Conservation (phyloP, 2,113 vertebrate genomes). For the Cephalopholis sonnerati region DNA sequence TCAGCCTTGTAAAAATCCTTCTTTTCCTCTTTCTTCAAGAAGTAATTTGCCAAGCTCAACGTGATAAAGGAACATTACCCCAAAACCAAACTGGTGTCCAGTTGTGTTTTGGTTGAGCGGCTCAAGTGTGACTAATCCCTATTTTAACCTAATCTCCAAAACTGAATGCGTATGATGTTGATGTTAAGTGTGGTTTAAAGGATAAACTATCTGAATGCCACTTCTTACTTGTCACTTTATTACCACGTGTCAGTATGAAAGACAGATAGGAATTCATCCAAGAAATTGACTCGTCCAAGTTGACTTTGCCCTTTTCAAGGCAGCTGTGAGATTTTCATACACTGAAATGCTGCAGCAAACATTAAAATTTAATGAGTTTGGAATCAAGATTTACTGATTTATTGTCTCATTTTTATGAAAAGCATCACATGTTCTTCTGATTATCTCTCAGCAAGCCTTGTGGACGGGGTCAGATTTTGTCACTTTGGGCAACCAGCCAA, state of each 20-base stretch:
- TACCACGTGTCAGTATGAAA: background rate
- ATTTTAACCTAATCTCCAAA: slow-evolving; percentile 38
- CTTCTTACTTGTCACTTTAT: background rate
- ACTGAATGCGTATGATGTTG: slow-evolving; percentile 1
- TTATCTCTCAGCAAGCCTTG: slow-evolving; percentile 8
- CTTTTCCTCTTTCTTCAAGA: slow-evolving; percentile 59
- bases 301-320: slow-evolving; percentile 23
- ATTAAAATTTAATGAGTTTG: background rate
- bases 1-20: slow-evolving; percentile 72
- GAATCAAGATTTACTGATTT: slow-evolving; percentile 16
- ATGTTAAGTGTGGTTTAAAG: slow-evolving; percentile 14
- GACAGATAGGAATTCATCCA: background rate
- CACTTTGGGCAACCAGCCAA: slow-evolving; percentile 4
- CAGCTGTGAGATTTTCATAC: background rate
- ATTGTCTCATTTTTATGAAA: background rate
- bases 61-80: slow-evolving; percentile 42
- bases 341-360: background rate
- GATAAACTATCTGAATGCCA: slow-evolving; percentile 14
- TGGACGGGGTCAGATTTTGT: slow-evolving; percentile 17
- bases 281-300: background rate
- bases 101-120: slow-evolving; percentile 33
- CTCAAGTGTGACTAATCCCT: slow-evolving; percentile 16
- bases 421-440: background rate
- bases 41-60: slow-evolving; percentile 48
- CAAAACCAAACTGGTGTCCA: slow-evolving; percentile 34